These are phyloP conservation scores for Heloderma charlesbogerti DNA, from an alignment of 2,113 vertebrate species.

Conservation along the genomic window DNA sequence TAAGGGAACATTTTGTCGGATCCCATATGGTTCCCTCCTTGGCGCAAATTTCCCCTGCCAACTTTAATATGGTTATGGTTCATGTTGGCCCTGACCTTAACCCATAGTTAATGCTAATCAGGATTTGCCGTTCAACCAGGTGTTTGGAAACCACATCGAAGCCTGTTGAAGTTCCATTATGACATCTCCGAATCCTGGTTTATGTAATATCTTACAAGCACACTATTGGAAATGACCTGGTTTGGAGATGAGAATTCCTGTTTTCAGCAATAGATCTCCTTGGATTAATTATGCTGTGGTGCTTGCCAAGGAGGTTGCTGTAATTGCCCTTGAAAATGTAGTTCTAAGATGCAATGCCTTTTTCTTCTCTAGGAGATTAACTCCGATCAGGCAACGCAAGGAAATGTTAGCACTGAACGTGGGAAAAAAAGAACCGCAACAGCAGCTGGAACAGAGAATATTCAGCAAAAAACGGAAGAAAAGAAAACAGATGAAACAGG, in stretches of 20 bases:
- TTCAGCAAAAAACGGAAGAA: constrained; percentile 84
- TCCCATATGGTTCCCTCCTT: too few species aligned
- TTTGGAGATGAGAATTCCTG: constrained; percentile 1
- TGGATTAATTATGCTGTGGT: not conserved
- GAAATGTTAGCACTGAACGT: constrained; percentile 81
- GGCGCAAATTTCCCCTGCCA: too few species aligned
- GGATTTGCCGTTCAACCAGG: not conserved
- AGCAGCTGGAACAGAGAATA: constrained; percentile 85
- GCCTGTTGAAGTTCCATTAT: not conserved
- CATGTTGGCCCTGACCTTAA: not conserved
- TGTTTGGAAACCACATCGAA: not conserved
- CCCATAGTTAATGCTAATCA: not conserved
- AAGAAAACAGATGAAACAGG: constrained; percentile 78
- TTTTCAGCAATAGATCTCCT: not conserved
- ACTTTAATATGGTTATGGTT: not conserved
- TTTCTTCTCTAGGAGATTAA: constrained; percentile 80
- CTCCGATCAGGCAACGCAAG: constrained; percentile 81
- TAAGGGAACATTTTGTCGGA: too few species aligned
- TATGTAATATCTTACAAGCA: not conserved
- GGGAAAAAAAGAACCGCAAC: constrained; percentile 83
- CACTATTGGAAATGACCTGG: not conserved
- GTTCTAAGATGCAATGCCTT: not conserved
- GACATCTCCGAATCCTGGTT: not conserved
- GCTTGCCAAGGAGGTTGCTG: not conserved
- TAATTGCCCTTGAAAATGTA: not conserved